These are phyloP conservation scores for Helleia helle DNA, from an alignment of 2,888 invertebrate species.

Conservation along the genomic window DNA sequence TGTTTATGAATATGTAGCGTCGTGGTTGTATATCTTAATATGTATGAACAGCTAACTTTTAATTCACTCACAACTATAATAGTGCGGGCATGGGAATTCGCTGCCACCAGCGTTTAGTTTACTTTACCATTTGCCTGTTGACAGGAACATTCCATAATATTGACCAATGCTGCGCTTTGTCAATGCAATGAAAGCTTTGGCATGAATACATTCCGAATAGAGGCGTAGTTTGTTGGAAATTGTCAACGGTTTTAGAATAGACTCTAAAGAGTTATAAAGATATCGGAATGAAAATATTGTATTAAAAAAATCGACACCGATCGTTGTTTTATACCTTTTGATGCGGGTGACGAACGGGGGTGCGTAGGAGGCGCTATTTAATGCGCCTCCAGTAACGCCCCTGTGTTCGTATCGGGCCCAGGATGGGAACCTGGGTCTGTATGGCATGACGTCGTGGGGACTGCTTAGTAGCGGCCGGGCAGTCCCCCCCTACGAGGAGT, in stretches of 20 bases:
- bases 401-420: no score
- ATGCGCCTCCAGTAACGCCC: no score
- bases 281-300: no score
- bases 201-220: constrained; percentile 12
- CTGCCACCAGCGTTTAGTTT: constrained; percentile 22
- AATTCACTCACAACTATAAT: constrained; percentile 43
- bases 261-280: no score
- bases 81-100: constrained; percentile 25
- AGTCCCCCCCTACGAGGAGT: no score
- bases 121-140: constrained; percentile 26
- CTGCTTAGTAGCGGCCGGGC: no score
- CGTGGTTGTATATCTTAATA: constrained; percentile 40
- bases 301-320: no score
- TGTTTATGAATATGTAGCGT: constrained; percentile 44
- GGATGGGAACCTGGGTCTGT: no score
- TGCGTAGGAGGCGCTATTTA: no score
- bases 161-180: constrained; percentile 22
- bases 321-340: no score
- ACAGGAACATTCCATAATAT: constrained; percentile 23
- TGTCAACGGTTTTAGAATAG: neutral
- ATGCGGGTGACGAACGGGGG: no score
- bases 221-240: neutral
- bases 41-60: constrained; percentile 54
- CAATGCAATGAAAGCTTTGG: constrained; percentile 19
- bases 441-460: no score